Evolutionary conservation across 1,140 invertebrate genomes (phyloP), one percentile per base, ranked within the genome.

Genomic region (Condylostylus longicornis): DNA sequence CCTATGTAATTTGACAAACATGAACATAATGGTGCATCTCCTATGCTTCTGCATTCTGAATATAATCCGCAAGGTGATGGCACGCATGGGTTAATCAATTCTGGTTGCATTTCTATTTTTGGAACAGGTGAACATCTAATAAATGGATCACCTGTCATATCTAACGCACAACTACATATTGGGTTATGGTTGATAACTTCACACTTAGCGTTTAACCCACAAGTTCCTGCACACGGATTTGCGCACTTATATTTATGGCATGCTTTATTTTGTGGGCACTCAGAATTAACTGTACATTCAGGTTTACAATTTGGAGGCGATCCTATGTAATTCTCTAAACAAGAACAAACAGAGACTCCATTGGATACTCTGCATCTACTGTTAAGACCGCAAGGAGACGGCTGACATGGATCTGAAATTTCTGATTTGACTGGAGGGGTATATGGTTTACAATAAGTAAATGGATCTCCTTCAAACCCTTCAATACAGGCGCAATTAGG

Each of bases 321-420:
- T 23, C 76, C 77, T 44, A 61, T 64, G 45, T 75, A 80, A 28
- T 69, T 68, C 7, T 82, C 79, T 34, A 84, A 52, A 56, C 85
- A 89, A 10, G 79, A 80, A 46, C 85, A 89, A 1, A 77, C 69
- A 1, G 82, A 77, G 41, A 72, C 72, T 22, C 78, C 79, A 53
- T 65, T 62, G 12, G 74, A 75, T 35, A 75, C 66, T 14, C 77
- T 62, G 50, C 83, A 87, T 47, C 80, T 71, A 46, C 77, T 80
- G 51, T 78, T 79, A 1, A 81, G 72, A 33, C 84, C 85, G 58
- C 85, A 89, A 4, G 82, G 82, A 9, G 77, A 82, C 41, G 79
- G 78, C 47, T 70, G 69, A 48, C 82, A 86, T 5, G 77, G 79
- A 61, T 77, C 55, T 2, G 30, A 35, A 0, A 42, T 38, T 9